These are phyloP conservation scores for Galago senegalensis DNA, from an alignment of 2,797 vertebrate genomes.

Conservation along the genomic window DNA sequence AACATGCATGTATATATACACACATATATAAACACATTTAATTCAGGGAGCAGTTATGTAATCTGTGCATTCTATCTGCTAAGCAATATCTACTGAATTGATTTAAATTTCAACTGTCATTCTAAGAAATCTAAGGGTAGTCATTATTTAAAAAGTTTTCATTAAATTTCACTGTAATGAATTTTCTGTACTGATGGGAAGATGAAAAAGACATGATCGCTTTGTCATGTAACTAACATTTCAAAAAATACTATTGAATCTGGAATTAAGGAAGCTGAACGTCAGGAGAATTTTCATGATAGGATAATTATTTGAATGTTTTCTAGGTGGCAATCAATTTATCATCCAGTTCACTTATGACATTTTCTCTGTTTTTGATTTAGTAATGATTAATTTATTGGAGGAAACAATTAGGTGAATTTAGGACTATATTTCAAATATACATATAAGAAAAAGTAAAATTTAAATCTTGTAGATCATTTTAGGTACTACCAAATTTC, in stretches of 20 bases:
- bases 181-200: background rate
- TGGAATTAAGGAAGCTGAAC: background rate
- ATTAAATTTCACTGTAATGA: background rate
- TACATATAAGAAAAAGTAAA: background rate
- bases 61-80: background rate
- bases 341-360: background rate
- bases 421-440: background rate
- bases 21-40: background rate
- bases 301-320: slow-evolving; percentile 17
- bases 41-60: background rate
- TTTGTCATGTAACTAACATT: background rate
- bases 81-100: slow-evolving; percentile 2
- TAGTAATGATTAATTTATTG: background rate
- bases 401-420: background rate
- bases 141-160: background rate
- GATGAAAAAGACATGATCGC: background rate
- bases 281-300: slow-evolving; percentile 9
- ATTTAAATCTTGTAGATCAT: background rate
- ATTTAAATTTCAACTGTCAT: slow-evolving; percentile 45
- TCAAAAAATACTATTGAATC: background rate
- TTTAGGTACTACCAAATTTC: background rate
- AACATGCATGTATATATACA: too few species aligned
- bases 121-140: background rate
- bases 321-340: slow-evolving; percentile 28
- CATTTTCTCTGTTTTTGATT: background rate